Conservation (phyloP, 2,113 vertebrate genomes). For the Poicephalus meyeri region DNA sequence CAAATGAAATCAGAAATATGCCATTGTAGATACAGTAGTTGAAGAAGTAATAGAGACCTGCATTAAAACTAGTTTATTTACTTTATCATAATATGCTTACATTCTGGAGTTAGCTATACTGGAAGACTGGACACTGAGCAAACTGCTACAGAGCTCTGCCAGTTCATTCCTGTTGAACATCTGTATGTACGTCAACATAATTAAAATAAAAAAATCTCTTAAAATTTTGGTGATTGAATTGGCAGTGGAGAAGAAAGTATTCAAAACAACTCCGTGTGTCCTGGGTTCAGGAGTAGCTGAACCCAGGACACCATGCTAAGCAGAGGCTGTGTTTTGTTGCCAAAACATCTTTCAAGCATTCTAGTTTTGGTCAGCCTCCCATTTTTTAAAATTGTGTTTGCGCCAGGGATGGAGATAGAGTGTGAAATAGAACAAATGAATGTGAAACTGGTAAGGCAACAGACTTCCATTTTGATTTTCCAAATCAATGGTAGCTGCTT, state of each 20-base stretch:
- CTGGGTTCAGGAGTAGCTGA: too few species aligned
- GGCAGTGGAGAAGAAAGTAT: neutral
- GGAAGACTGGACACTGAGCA: neutral
- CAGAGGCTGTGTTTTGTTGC: neutral
- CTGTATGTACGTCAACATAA: neutral
- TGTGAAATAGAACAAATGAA: neutral
- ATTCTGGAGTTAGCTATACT: neutral
- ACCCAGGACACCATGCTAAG: neutral
- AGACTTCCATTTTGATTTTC: neutral
- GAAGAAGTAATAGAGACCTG: neutral
- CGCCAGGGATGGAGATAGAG: neutral
- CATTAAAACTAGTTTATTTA: neutral
- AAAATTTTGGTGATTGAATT: neutral
- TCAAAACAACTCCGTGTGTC: neutral
- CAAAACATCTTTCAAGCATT: neutral
- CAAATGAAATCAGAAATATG: neutral
- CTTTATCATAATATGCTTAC: neutral
- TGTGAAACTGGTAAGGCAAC: neutral
- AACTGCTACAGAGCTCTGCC: neutral
- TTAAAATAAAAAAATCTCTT: neutral
- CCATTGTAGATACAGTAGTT: neutral
- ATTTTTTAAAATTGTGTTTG: neutral
- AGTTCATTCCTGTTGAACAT: neutral
- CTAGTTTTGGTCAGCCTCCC: neutral
- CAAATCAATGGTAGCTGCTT: neutral